These are phyloP conservation scores for Anthopleura xanthogrammica DNA, from an alignment of 92 coral and sea anemone genomes.

Conservation along the genomic window DNA sequence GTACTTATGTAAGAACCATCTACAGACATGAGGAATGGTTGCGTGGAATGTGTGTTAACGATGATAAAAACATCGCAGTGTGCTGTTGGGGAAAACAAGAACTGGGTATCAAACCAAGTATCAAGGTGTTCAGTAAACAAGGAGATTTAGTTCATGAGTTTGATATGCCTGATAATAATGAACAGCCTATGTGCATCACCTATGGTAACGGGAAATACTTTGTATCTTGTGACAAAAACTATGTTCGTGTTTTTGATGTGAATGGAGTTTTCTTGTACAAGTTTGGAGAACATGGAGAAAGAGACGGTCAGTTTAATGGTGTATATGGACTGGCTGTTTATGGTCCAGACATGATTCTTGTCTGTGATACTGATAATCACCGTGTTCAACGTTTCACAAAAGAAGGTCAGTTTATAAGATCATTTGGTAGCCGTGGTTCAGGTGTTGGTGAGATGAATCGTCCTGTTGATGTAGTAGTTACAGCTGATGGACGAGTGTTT, in stretches of 20 bases:
- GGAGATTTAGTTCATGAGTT: background rate
- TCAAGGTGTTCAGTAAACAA: background rate
- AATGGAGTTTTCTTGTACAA: background rate
- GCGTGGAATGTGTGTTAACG: background rate
- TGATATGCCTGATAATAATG: background rate
- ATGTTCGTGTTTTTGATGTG: background rate
- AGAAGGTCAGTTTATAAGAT: background rate
- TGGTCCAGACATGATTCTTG: background rate
- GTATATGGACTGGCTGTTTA: background rate
- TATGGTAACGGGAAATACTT: background rate
- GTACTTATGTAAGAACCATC: background rate
- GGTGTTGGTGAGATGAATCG: background rate
- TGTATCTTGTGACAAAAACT: background rate
- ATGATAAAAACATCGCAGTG: slow-evolving; percentile 1
- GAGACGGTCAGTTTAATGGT: background rate
- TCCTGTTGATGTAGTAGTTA: background rate
- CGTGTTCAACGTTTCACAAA: background rate
- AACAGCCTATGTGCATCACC: background rate
- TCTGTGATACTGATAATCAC: background rate
- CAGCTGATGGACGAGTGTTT: background rate
- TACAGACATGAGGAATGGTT: background rate
- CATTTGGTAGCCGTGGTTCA: background rate
- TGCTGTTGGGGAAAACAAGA: background rate
- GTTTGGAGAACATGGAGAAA: background rate
- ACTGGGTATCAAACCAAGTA: slow-evolving; percentile 1